Evolutionary conservation across 2,888 invertebrate genomes (phyloP), one percentile per base, ranked within the genome.

Genomic region (Neoscelio sp.): DNA sequence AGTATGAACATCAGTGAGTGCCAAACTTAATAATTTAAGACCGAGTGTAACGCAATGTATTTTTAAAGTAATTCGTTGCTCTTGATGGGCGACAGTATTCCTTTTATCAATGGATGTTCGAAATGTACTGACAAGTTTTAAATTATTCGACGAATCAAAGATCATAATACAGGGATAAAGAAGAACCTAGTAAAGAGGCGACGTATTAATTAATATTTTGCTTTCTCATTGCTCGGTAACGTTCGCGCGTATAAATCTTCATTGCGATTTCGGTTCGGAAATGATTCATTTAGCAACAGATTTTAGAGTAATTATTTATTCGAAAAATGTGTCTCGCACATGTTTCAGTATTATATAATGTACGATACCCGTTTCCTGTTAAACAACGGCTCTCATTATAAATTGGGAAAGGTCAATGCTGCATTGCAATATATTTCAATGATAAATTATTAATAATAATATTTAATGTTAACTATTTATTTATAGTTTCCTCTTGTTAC

Each of bases 41-140:
- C 84, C 87, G 87, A 87, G 85, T 88, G 87, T 88, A 87, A 85
- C 81, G 81, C 84, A 83, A 85, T 84, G 84, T 85, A 85, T 82
- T 83, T 83, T 81, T 75, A 79, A 80, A 79, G 74, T 84, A 86
- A 85, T 83, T 86, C 84, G 85, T 87, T 87, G 85, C 84, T 87
- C 84, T 83, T 76, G 74, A 79, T 81, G 84, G 86, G 82, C 85
- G 85, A 83, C 89, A 89, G 89, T 89, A 89, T 89, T 89, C 84
- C 87, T 83, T 86, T 86, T 85, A 86, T 84, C 85, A 83, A 86
- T 88, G 84, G 86, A 87, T 88, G 87, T 88, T 82, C 84, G 82
- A 87, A 84, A 84, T 88, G 84, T 87, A 87, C 85, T 84, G 87
- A 87, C 83, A 84, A 84, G 77, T 80, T 77, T n/a, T 89, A 89